A percentile compares a stretch with the other conserved stretches of the same genome.
phyloP scores from a whole-genome alignment of 2,888 invertebrate species.

The Agriotes lineatus region DNA sequence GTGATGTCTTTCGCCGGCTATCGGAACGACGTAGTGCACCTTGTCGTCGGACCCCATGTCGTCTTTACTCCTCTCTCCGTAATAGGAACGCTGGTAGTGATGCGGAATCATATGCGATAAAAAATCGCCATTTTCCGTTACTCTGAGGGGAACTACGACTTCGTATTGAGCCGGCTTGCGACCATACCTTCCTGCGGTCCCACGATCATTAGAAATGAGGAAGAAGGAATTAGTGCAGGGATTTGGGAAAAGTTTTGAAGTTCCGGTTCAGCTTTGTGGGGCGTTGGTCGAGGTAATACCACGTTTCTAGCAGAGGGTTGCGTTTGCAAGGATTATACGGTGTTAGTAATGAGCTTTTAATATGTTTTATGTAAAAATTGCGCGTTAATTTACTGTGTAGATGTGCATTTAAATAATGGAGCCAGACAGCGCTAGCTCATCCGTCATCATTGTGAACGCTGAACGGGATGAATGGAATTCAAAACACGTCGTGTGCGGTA shows the following conservation, averaged over 20 bases:
- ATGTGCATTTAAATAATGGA: constrained; percentile 39
- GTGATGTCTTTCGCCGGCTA: constrained; percentile 61
- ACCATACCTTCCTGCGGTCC: constrained; percentile 34
- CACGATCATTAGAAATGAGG: constrained; percentile 22
- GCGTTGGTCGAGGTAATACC: not conserved
- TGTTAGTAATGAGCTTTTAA: constrained; percentile 31
- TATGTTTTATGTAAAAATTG: constrained; percentile 24
- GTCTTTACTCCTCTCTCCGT: constrained; percentile 3
- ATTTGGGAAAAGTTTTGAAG: constrained; percentile 13
- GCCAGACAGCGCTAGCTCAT: constrained; percentile 31
- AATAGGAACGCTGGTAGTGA: constrained; percentile 52
- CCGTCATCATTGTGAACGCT: constrained; percentile 32
- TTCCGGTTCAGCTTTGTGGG: constrained; percentile 15
- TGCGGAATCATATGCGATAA: constrained; percentile 61
- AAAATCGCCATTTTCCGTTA: constrained; percentile 59
- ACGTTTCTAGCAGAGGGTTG: not conserved
- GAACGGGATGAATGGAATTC: constrained; percentile 41
- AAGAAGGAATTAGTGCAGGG: constrained; percentile 19
- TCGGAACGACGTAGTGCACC: constrained; percentile 61
- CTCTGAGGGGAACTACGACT: constrained; percentile 61
- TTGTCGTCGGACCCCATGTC: constrained; percentile 50
- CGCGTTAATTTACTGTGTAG: constrained; percentile 35
- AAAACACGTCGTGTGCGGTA: constrained; percentile 40
- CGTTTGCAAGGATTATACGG: constrained; percentile 4
- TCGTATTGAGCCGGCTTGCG: constrained; percentile 52